Evolutionary conservation across 2,888 invertebrate genomes (phyloP).

Genomic region (Synanthedon andrenaeformis): DNA sequence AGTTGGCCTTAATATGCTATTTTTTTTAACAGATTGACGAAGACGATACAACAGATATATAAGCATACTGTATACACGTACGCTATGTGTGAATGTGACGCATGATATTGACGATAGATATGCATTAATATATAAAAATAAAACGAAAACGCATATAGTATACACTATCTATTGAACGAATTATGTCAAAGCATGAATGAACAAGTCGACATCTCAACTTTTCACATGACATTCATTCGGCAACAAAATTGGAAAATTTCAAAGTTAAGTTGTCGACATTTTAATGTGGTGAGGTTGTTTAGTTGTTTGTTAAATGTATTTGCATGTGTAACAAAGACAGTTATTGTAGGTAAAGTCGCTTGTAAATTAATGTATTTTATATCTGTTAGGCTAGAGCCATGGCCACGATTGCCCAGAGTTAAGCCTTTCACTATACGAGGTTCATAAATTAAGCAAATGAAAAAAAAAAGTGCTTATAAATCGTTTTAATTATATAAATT

Average conservation of each 20-base stretch:
- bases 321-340: no score
- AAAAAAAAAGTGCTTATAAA: no score
- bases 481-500: no score
- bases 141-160: no score
- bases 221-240: background rate
- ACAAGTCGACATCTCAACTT: constrained; percentile 3
- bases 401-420: no score
- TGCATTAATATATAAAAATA: background rate
- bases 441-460: no score
- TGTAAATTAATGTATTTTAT: no score
- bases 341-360: no score
- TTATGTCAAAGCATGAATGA: background rate
- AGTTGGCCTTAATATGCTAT: background rate
- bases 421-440: no score
- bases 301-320: background rate
- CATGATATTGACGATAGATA: constrained; percentile 4
- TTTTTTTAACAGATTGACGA: constrained; percentile 24
- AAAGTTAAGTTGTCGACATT: constrained; percentile 8
- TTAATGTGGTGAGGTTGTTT: background rate
- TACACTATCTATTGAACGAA: no score
- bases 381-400: no score
- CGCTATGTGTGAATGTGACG: constrained; percentile 7
- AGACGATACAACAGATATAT: constrained; percentile 16
- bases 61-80: constrained; percentile 10
- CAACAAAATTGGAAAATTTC: constrained; percentile 1